Conservation (phyloP, 2,888 invertebrate genomes). For the Dasysyrphus albostriatus region DNA sequence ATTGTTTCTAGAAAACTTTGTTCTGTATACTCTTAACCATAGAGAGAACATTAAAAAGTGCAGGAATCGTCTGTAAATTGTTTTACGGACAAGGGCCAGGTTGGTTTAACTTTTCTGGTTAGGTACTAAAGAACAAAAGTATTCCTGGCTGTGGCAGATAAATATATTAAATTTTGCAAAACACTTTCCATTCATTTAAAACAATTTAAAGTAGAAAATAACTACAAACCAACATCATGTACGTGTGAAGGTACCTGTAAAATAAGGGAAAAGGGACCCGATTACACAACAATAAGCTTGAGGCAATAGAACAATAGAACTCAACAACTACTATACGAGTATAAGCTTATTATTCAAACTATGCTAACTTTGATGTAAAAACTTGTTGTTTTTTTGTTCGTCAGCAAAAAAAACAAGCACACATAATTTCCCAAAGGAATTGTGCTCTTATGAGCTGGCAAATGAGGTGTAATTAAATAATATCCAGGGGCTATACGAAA, state of each 20-base stretch:
- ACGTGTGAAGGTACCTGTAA: not conserved
- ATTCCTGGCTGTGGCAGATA: not conserved
- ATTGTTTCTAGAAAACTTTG: conserved; percentile 9
- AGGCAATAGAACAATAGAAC: conserved; percentile 20
- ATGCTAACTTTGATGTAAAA: conserved; percentile 1
- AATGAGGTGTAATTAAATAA: conserved; percentile 59
- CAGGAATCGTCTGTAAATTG: conserved; percentile 37
- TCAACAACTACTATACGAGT: conserved; percentile 5
- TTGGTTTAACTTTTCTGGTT: not conserved
- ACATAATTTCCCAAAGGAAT: conserved; percentile 35
- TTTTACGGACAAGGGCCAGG: not conserved
- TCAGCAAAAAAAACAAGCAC: too few species aligned
- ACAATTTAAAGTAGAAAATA: conserved; percentile 15
- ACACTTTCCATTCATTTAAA: conserved; percentile 23
- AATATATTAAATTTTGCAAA: conserved; percentile 7
- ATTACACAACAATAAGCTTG: conserved; percentile 17
- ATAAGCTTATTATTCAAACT: conserved; percentile 23
- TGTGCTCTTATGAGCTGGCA: conserved; percentile 43
- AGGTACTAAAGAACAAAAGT: not conserved
- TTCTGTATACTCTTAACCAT: too few species aligned
- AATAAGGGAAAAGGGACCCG: not conserved
- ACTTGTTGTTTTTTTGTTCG: not conserved
- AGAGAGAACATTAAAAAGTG: conserved; percentile 24
- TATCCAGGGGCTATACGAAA: not conserved
- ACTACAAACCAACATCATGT: not conserved